Conservation (phyloP, 2,797 vertebrate genomes). For the Pseudocheirus occidentalis region DNA sequence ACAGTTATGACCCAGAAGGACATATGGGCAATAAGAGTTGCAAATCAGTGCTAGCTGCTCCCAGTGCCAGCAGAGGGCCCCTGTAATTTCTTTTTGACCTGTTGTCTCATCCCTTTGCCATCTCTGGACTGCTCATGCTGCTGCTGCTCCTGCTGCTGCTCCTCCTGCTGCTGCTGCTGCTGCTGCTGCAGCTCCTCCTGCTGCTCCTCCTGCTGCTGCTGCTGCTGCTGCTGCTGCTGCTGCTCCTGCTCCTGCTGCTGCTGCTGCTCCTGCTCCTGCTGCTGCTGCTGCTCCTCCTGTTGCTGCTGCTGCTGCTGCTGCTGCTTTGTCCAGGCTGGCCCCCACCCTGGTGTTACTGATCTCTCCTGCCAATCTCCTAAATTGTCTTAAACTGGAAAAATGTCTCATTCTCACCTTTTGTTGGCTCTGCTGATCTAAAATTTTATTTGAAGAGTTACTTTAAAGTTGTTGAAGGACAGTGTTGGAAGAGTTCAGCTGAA, state of each 20-base stretch:
- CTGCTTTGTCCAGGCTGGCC: neutral
- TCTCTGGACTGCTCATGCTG: no score
- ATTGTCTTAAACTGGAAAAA: neutral
- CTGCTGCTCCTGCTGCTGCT: no score
- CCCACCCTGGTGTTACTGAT: neutral
- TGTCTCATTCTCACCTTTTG: neutral
- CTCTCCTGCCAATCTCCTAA: neutral
- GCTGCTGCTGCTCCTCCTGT: no score
- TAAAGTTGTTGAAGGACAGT: neutral
- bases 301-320: neutral
- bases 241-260: no score
- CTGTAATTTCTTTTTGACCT: neutral
- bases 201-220: no score
- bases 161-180: no score
- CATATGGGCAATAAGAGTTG: no score
- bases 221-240: no score
- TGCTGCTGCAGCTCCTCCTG: no score
- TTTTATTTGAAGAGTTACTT: neutral
- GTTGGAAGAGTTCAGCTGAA: neutral
- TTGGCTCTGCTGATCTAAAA: neutral
- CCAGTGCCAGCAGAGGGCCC: neutral
- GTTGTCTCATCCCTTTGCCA: neutral
- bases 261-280: no score
- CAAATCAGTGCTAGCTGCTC: no score
- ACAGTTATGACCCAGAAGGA: no score